Evolutionary conservation across 2,888 invertebrate genomes (phyloP), one percentile per base, ranked within the genome.

Genomic region (Saturnia pavonia): DNA sequence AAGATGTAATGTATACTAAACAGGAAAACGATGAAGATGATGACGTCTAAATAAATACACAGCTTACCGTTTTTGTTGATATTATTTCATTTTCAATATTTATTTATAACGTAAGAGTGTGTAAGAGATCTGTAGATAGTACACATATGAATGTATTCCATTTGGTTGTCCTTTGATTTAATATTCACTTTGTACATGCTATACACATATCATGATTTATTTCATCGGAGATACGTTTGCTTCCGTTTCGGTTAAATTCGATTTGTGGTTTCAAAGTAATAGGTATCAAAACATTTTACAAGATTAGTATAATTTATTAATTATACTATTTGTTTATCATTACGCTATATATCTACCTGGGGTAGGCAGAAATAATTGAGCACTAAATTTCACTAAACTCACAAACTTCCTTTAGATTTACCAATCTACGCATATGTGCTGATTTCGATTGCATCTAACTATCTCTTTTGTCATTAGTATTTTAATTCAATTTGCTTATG

Each of bases 131-230:
- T 27, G 25, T 60, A 22, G 54, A 60, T 14, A 27, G 14, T 60
- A 14, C n/a, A n/a, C n/a, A n/a, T 54, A 54, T 54, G 22, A 22
- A 1, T 22, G 1, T 54, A 60, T 60, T 60, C 57, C 27, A 60
- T 60, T 60, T 27, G 57, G 27, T 14, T 60, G 6, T 27, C 57
- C 57, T 60, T 60, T 60, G 57, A 60, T 60, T 60, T 60, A 60
- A 60, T 60, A 60, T 60, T 60, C 57, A 14, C 25, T 60, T 60
- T 60, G 27, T 60, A 25, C 25, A 12, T 27, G 14, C 1, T 6
- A 60, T 60, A 60, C 1, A 25, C 57, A 14, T 27, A 27, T 19
- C 16, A 19, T 51, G 48, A 19, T 51, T 51, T 51, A 19, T 19
- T 51, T 51, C 19, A 51, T 19, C 48, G 48, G 19, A 51, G 9